phyloP scores from a whole-genome alignment of 2,888 invertebrate species.

The Cheilosia soror region DNA sequence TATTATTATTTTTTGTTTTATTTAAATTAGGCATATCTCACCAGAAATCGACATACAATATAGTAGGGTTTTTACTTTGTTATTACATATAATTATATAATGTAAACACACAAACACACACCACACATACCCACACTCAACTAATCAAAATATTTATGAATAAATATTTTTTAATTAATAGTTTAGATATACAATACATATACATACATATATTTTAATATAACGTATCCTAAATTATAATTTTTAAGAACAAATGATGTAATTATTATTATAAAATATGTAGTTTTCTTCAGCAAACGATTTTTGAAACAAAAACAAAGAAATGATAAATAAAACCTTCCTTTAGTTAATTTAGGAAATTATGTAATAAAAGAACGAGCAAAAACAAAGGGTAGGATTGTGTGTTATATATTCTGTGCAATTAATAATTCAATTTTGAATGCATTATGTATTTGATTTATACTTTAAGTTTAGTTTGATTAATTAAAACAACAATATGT shows the following conservation, averaged over 20 bases:
- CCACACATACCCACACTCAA: slow-evolving; percentile 18
- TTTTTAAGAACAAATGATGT: slow-evolving; percentile 65
- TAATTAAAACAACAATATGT: slow-evolving; percentile 32
- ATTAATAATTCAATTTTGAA: slow-evolving; percentile 70
- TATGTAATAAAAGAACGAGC: slow-evolving; percentile 20
- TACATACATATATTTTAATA: slow-evolving; percentile 68
- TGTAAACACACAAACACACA: slow-evolving; percentile 44
- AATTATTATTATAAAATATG: slow-evolving; percentile 48
- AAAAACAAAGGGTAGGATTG: slow-evolving; percentile 42
- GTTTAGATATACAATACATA: slow-evolving; percentile 59
- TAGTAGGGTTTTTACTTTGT: slow-evolving; percentile 39
- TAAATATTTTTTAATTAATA: slow-evolving; percentile 61
- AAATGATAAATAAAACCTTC: slow-evolving; percentile 23
- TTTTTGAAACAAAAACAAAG: slow-evolving; percentile 34
- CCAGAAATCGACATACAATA: slow-evolving; percentile 48
- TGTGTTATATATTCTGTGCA: slow-evolving; percentile 67
- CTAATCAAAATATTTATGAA: slow-evolving; percentile 56
- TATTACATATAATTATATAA: slow-evolving; percentile 25
- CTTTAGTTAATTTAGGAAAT: slow-evolving; percentile 63
- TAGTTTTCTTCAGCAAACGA: slow-evolving; percentile 41
- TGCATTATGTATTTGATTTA: slow-evolving; percentile 64
- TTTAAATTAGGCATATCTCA: slow-evolving; percentile 43
- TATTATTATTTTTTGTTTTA: slow-evolving; percentile 24
- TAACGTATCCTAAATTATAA: slow-evolving; percentile 63
- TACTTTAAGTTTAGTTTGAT: slow-evolving; percentile 69